Evolutionary conservation across 2,888 invertebrate genomes (phyloP), one percentile per base, ranked within the genome.

Genomic region (Habroteleia sp.): DNA sequence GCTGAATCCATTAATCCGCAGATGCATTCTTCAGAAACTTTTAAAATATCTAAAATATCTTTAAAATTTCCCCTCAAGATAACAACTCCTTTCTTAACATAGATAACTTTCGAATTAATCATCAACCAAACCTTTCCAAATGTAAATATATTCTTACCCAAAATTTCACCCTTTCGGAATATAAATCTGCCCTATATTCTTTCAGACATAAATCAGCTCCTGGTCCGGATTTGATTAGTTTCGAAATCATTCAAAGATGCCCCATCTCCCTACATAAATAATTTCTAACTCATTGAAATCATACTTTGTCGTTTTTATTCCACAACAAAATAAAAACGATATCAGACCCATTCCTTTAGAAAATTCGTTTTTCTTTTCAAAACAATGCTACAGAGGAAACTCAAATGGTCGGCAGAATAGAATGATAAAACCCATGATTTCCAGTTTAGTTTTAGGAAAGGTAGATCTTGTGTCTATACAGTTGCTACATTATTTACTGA

Each of bases 141-240:
- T 14, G 5, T 7, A 2, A 0, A 2, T 3, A 35, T 5, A 35
- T 35, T 3, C 14, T 35, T 35, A 14, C 13, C 0, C 0, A 35
- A 7, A 2, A 11, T 1, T 13, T 33, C 7, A 35, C 14, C 2
- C 7, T 35, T 7, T 2, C 1, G 1, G 52, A 52, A 20, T 52
- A 37, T 6, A 35, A 14, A 14, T 20, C 8, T 7, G 52, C 52
- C 0, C 6, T 52, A 1, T 14, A 52, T 6, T 52, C 52, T 1
- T 52, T 52, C 25, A 52, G 25, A 23, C 4, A 4, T 0, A 25
- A 52, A 23, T 37, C 52, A 0, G 35, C 37, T 0, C 37, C 52
- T 0, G 52, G 37, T 8, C 52, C 52, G 2, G 39, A 54, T 17
- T 7, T 54, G 7, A 4, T 54, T 0, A 16, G n/a, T 16, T 54